These are phyloP conservation scores for Sinocyclocheilus grahami DNA, from an alignment of 2,113 vertebrate species.

Conservation along the genomic window DNA sequence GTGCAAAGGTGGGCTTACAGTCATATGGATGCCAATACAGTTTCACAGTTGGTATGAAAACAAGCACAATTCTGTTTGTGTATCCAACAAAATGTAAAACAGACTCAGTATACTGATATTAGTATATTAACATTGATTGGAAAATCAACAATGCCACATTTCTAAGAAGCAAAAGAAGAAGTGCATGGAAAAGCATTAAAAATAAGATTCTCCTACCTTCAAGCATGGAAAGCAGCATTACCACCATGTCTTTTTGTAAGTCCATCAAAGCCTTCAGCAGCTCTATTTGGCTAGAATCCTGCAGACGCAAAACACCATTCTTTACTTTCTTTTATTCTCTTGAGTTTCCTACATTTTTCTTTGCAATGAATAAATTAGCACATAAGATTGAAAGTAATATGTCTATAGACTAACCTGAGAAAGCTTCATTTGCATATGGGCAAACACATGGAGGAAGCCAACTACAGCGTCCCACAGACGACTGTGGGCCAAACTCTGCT, in stretches of 20 bases:
- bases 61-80: background rate
- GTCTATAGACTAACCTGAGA: slow-evolving; percentile 81
- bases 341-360: background rate
- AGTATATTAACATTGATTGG: background rate
- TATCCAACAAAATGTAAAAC: background rate
- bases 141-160: too few relatives aligned
- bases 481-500: slow-evolving; percentile 94
- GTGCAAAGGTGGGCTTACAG: background rate
- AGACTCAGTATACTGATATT: background rate
- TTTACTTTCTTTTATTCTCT: background rate
- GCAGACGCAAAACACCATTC: slow-evolving; percentile 50
- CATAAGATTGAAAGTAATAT: background rate
- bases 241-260: slow-evolving; percentile 97
- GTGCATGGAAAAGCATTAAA: too few relatives aligned
- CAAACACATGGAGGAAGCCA: slow-evolving; percentile 95
- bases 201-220: slow-evolving; percentile 79
- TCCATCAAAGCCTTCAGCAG: slow-evolving; percentile 94
- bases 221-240: slow-evolving; percentile 94
- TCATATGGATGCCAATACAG: background rate
- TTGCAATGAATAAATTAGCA: background rate
- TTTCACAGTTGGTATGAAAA: background rate
- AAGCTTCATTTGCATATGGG: slow-evolving; percentile 97
- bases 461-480: slow-evolving; percentile 95
- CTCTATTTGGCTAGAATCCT: slow-evolving; percentile 94
- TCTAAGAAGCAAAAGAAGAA: too few relatives aligned